Base-by-base conservation (phyloP, 2,797 vertebrate species). In the Tauraco hartlaubi region DNA sequence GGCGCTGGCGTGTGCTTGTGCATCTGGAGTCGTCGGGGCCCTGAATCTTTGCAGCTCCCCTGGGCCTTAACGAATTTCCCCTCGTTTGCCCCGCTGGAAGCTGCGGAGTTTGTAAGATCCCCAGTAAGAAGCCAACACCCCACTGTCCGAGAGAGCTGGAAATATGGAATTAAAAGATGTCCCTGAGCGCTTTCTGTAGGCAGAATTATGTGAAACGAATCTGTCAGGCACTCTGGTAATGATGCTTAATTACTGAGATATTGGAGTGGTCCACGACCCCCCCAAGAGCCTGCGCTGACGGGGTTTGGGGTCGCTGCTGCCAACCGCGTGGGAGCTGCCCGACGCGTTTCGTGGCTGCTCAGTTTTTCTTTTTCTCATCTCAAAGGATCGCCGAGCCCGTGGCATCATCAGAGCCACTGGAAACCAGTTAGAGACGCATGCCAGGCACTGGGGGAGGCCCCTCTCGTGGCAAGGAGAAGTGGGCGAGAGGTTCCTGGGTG, bases 151-250 rank as follows among this genome's bases (percentile, higher is more conserved):
- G 11, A 16, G 10, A 22, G 12, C 39, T 71, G 82, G 48, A 61
- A 67, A 67, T 9, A 4, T 15, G 1, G 26, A 22, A 28, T 9
- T 12, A 44, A n/a, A 28, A 49, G 48, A 5, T 35, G 11, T 1
- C 6, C 15, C 12, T 21, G 52, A 11, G 29, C 5, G 1, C 33
- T 62, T 55, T 37, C 43, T 44, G 33, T 39, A 54, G 49, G 28
- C 44, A 72, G 16, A 69, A 44, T 11, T 1, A 0, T 10, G 1
- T 20, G 18, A 51, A 51, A 35, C 0, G 0, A 19, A 2, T 11
- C n/a, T 69, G 69, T 49, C 88, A 35, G 5, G 89, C 81, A 25
- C 37, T 39, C 51, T 6, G 6, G 4, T 19, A 61, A 37, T 2
- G 85, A 21, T 12, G 55, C 19, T 46, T 66, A 55, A 37, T 68